Conservation (phyloP, 1,140 invertebrate genomes). For the Drosophila cardini region DNA sequence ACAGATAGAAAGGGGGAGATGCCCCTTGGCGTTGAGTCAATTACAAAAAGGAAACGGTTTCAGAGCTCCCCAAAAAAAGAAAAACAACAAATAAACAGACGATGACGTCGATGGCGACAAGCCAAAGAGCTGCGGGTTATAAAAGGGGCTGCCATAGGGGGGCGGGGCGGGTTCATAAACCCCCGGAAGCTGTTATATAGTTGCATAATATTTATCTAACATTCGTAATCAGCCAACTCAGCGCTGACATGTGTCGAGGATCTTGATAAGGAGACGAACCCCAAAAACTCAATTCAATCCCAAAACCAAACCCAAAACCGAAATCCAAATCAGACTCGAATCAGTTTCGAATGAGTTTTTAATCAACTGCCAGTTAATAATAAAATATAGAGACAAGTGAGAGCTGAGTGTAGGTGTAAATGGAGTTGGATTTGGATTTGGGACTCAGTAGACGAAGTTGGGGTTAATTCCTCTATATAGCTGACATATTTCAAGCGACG, state of each 20-base stretch:
- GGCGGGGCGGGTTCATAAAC: background rate
- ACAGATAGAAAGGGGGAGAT: background rate
- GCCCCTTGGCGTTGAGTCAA: slow-evolving; percentile 69
- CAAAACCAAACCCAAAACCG: slow-evolving; percentile 40
- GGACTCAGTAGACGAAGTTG: background rate
- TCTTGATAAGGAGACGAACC: slow-evolving; percentile 66
- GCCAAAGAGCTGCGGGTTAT: background rate
- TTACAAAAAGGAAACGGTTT: slow-evolving; percentile 68
- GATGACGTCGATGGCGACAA: slow-evolving; percentile 55
- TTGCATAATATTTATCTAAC: slow-evolving; percentile 76
- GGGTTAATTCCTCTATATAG: slow-evolving; percentile 11
- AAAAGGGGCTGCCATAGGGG: background rate
- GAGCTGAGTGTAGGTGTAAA: background rate
- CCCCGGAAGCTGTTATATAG: slow-evolving; percentile 51
- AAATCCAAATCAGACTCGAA: slow-evolving; percentile 41
- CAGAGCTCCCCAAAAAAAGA: slow-evolving; percentile 34
- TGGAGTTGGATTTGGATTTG: no score
- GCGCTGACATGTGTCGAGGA: slow-evolving; percentile 69
- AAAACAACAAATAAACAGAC: slow-evolving; percentile 18
- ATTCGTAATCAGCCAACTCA: slow-evolving; percentile 63
- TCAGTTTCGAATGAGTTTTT: slow-evolving; percentile 62
- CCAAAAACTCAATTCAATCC: slow-evolving; percentile 12
- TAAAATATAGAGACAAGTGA: slow-evolving; percentile 63
- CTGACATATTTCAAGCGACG: slow-evolving; percentile 28
- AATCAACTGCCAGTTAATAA: slow-evolving; percentile 79